phyloP scores from a whole-genome alignment of 2,113 vertebrate genomes.

The Pipa parva region DNA sequence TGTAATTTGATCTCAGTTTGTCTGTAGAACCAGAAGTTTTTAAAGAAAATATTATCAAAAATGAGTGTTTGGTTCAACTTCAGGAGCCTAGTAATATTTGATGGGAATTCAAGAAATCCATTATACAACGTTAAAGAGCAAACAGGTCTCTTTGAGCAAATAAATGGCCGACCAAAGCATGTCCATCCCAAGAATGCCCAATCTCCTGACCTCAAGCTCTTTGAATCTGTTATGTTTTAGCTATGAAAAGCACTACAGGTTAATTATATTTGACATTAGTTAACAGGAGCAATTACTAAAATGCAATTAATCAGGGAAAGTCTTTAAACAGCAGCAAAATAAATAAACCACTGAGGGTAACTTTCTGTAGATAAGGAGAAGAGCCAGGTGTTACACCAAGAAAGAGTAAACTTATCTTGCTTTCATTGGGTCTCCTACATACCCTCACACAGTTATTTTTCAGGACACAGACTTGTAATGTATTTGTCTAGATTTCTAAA shows the following conservation, averaged over 20 bases:
- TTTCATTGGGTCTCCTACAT: slow-evolving; percentile 52
- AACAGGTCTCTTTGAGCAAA: slow-evolving; percentile 76
- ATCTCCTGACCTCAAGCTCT: slow-evolving; percentile 60
- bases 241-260: slow-evolving; percentile 59
- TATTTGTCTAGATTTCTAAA: slow-evolving; percentile 48
- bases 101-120: slow-evolving; percentile 73
- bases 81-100: slow-evolving; percentile 64
- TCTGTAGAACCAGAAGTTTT: slow-evolving; percentile 85
- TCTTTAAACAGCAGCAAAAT: slow-evolving; percentile 75
- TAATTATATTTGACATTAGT: slow-evolving; percentile 77
- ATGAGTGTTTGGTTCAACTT: slow-evolving; percentile 66
- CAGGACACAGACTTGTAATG: slow-evolving; percentile 49
- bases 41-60: slow-evolving; percentile 86
- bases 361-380: slow-evolving; percentile 60
- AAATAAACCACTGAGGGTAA: slow-evolving; percentile 71
- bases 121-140: slow-evolving; percentile 74
- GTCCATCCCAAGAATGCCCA: slow-evolving; percentile 58
- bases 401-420: slow-evolving; percentile 61
- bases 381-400: slow-evolving; percentile 67
- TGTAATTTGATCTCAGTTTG: slow-evolving; percentile 84
- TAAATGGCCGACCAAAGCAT: slow-evolving; percentile 63
- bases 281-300: slow-evolving; percentile 71
- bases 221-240: slow-evolving; percentile 48
- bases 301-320: slow-evolving; percentile 79
- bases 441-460: slow-evolving; percentile 56